Evolutionary conservation across 2,797 vertebrate species (phyloP).

Genomic region (Clarias laeviceps): DNA sequence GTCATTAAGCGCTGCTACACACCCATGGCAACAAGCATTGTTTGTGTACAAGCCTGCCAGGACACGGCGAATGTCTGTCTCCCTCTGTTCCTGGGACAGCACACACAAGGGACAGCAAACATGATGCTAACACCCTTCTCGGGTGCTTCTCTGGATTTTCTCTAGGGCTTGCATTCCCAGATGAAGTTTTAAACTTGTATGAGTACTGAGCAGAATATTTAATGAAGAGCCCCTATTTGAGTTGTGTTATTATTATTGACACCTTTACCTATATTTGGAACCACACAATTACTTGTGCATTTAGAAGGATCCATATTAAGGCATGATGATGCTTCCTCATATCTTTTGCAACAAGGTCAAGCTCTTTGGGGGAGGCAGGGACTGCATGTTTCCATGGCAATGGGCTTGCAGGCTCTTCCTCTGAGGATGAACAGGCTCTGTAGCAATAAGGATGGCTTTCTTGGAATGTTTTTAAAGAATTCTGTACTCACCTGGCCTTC

Average conservation of each 20-base stretch:
- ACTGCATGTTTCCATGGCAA: conserved; percentile 75
- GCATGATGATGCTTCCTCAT: not conserved
- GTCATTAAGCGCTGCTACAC: conserved; percentile 59
- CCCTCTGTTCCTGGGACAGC: conserved; percentile 55
- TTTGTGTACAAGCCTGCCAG: conserved; percentile 56
- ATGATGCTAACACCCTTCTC: conserved; percentile 57
- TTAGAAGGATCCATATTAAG: not conserved
- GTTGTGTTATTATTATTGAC: not conserved
- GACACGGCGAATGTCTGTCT: conserved; percentile 48
- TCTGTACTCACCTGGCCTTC: conserved; percentile 62
- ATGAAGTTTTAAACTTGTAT: not conserved
- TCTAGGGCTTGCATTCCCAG: conserved; percentile 22
- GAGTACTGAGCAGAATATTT: not conserved
- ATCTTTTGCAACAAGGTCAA: conserved; percentile 18
- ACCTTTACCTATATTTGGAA: not conserved
- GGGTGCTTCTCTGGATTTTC: conserved; percentile 13
- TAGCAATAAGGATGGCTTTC: conserved; percentile 59
- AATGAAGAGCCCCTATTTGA: conserved; percentile 35
- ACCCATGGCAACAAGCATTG: conserved; percentile 67
- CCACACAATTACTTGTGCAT: not conserved
- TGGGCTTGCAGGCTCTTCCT: conserved; percentile 71
- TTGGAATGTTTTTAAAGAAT: conserved; percentile 37
- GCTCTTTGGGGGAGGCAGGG: conserved; percentile 60
- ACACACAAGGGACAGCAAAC: conserved; percentile 54
- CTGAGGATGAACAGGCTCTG: conserved; percentile 56